A percentile compares a stretch with the other conserved stretches of the same genome.
These are phyloP conservation scores for Andrena bucephala DNA, from an alignment of 2,888 invertebrate species.

Conservation along the genomic window DNA sequence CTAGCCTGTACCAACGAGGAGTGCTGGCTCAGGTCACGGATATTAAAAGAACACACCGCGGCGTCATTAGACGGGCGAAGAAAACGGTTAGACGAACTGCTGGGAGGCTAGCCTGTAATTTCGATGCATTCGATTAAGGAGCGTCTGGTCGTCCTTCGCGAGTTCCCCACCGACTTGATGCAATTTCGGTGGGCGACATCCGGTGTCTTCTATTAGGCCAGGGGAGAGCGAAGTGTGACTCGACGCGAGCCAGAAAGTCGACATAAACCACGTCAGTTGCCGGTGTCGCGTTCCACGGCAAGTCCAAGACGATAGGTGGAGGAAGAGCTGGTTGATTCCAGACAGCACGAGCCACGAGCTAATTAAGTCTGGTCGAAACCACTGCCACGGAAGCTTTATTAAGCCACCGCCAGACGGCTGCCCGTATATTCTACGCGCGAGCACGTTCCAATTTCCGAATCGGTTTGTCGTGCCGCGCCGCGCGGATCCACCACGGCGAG, in stretches of 20 bases:
- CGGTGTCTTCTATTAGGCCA: constrained; percentile 59
- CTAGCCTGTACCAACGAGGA: background rate
- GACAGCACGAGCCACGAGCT: constrained; percentile 63
- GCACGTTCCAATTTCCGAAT: constrained; percentile 73
- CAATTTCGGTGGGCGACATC: constrained; percentile 23
- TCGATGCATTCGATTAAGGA: background rate
- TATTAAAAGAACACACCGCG: background rate
- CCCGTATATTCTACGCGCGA: constrained; percentile 70
- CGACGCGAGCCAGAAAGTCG: constrained; percentile 38
- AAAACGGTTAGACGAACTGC: constrained; percentile 2
- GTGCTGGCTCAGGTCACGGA: background rate
- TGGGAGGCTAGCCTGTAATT: background rate
- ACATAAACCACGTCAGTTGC: constrained; percentile 52
- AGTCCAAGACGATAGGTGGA: constrained; percentile 27
- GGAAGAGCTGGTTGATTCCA: constrained; percentile 7
- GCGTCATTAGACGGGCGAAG: background rate
- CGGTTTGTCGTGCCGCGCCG: constrained; percentile 43
- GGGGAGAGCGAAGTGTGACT: constrained; percentile 49
- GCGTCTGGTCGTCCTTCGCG: background rate
- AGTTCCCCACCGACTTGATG: background rate
- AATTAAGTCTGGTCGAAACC: constrained; percentile 75
- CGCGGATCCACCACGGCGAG: constrained; percentile 33
- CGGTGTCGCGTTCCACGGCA: constrained; percentile 33
- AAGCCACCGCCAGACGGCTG: constrained; percentile 74
- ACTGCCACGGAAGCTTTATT: constrained; percentile 74